Percentiles rank a stretch among this genome's conserved stretches.
Evolutionary conservation across 2,113 vertebrate species (phyloP).

Genomic region (Petroica traversi): DNA sequence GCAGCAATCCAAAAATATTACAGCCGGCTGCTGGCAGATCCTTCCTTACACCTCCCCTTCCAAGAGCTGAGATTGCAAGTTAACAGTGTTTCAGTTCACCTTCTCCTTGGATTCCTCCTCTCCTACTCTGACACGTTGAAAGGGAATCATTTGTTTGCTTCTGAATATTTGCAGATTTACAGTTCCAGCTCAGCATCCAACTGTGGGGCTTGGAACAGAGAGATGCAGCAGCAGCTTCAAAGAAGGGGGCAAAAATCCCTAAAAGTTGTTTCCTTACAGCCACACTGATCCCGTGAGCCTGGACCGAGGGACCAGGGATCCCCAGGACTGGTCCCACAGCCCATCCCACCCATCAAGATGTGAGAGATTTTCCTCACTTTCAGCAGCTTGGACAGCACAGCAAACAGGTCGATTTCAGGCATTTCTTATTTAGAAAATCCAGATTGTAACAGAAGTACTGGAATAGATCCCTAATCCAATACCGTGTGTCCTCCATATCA

Average conservation of each 20-base stretch:
- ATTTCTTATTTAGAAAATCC: neutral
- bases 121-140: rapidly evolving
- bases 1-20: constrained; percentile 53
- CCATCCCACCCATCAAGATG: neutral
- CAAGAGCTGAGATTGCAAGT: constrained; percentile 8
- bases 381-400: neutral
- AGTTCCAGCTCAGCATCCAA: neutral
- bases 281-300: neutral
- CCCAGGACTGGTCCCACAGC: neutral
- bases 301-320: neutral
- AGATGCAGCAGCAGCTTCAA: neutral
- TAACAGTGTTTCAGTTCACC: neutral
- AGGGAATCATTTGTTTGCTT: neutral
- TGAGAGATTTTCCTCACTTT: neutral
- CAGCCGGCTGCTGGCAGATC: neutral
- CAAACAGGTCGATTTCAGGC: neutral
- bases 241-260: neutral
- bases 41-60: neutral
- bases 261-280: neutral
- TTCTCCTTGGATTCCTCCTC: neutral
- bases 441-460: neutral
- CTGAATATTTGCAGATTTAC: constrained; percentile 6
- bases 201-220: neutral
- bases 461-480: neutral
- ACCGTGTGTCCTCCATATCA: rapidly evolving